Base-by-base conservation (phyloP, 2,113 vertebrate species). In the Scatophagus argus region DNA sequence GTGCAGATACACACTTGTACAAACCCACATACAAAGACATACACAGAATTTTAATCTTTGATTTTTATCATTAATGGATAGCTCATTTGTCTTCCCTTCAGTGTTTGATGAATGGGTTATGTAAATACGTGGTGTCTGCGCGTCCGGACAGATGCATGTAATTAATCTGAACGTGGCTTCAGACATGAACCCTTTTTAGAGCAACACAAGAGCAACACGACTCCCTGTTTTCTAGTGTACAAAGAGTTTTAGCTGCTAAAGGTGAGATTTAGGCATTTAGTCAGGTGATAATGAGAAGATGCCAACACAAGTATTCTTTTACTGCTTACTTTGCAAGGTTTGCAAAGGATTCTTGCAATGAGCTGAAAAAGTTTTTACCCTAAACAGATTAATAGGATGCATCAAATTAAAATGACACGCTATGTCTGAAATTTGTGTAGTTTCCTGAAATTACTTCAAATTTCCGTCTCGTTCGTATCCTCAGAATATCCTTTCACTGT, bases 91-190 rank as follows among this genome's bases (percentile, higher is more conserved):
- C 86, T 61, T 68, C 66, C 60, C 71, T 23, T 74, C 63, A 25
- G 29, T 52, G 46, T 77, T 46, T 84, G 86, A 91, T 88, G 61
- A 87, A 83, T 90, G 80, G 71, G 16, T 77, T 88, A 60, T 82
- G 81, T 70, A 81, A 82, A 82, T 78, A n/a, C 16, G 43, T n/a
- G 13, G 36, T 46, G 52, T 79, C 47, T 67, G 61, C 44, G 13
- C 5, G 34, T 51, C 43, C 21, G 8, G 51, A 38, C 14, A 8
- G 43, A 60, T 29, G 52, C 13, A 11, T 67, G 60, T 58, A 36
- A 44, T 71, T 62, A 1, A 52, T 59, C 61, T 44, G 56, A 52
- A 31, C 58, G 14, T 8, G 23, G 21, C n/a, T 3, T 49, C 13
- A 62, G 25, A 49, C n/a, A 27, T 73, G 2, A 58, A 21, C 51